Base-by-base conservation (phyloP, 2,797 vertebrate species). In the Phaenicophaeus curvirostris region DNA sequence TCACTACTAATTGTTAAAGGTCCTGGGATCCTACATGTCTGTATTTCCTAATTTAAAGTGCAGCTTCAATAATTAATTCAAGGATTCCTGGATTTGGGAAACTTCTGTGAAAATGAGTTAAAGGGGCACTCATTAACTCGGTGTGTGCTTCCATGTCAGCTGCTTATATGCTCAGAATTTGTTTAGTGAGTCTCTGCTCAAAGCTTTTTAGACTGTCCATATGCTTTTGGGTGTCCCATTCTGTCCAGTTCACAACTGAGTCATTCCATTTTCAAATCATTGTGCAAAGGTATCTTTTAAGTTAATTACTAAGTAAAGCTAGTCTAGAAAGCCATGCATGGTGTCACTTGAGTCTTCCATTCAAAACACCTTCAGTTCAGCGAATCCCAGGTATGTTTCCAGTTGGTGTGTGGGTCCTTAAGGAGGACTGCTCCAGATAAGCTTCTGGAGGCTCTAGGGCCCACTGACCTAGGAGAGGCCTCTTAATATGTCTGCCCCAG, bases 141-240 rank as follows among this genome's bases (percentile, higher is more conserved):
- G 66, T 30, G 72, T 88, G 63, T 81, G 30, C 46, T 91, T 81
- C 55, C 25, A 21, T 41, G 44, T 59, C 51, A 90, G 35, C 59
- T 67, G 53, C 58, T 71, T 86, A 16, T 50, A n/a, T 51, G 63
- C 37, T 76, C 31, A 84, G 55, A 78, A 78, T 84, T 78, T 91
- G 55, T 73, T 81, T 16, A 41, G 13, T 54, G 30, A 68, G 39
- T 67, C 0, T 0, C 33, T 50, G 25, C 44, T 80, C 23, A 78
- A 18, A 69, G 57, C 6, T 63, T 58, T 89, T 46, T 72, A 53
- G 11, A 44, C 14, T 72, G 8, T 59, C 19, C 11, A 4, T 83
- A 20, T 57, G 31, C 11, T 54, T 11, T 82, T n/a, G 10, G 7
- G 35, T 59, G 46, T 19, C 20, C 3, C 2, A 2, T 46, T 89